Conservation (phyloP, 92 coral and sea anemone species). For the Desmophyllum pertusum region DNA sequence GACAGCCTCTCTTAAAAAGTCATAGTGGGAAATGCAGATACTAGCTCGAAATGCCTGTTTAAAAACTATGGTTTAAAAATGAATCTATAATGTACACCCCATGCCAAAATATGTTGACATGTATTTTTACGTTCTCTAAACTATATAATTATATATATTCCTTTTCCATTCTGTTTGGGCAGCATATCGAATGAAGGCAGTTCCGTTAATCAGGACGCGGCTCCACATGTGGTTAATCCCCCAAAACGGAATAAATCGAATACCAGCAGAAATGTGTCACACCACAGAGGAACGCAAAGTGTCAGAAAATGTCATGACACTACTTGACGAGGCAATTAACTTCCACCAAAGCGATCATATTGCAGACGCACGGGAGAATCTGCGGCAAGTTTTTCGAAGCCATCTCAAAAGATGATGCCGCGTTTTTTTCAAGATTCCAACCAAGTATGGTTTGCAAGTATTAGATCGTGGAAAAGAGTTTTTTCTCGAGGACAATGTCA, state of each 20-base stretch:
- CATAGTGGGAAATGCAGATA: too few species aligned
- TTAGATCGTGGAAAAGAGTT: neutral
- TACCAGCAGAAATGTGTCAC: neutral
- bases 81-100: too few species aligned
- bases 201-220: neutral
- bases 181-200: neutral
- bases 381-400: neutral
- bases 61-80: too few species aligned
- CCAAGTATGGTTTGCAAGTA: neutral
- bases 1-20: too few species aligned
- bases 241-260: neutral
- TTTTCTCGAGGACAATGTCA: neutral
- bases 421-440: neutral
- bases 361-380: neutral
- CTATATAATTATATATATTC: neutral
- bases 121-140: too few species aligned
- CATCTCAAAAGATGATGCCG: neutral
- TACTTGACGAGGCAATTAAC: constrained; percentile 19
- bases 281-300: neutral
- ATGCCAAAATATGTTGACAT: too few species aligned
- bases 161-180: neutral
- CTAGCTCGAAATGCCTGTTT: too few species aligned
- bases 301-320: neutral
- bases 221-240: neutral
- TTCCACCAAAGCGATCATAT: neutral